phyloP scores from a whole-genome alignment of 1,140 invertebrate genomes.

The Ganaspis sp. region DNA sequence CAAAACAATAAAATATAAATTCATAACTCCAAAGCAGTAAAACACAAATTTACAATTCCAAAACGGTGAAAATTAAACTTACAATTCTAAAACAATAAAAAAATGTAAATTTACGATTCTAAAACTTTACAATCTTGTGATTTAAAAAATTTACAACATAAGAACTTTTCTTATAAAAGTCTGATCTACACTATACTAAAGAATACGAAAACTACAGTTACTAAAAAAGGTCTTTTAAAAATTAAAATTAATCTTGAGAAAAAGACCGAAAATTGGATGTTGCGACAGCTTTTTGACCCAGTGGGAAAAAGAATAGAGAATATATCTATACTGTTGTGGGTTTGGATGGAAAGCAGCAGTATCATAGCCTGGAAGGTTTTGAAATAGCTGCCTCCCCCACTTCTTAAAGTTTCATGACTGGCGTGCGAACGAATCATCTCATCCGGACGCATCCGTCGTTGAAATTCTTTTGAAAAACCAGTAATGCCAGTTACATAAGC shows the following conservation, averaged over 20 bases:
- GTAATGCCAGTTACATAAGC: not conserved
- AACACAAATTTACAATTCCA: too few species aligned
- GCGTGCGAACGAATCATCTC: not conserved
- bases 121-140: not conserved
- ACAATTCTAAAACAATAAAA: too few species aligned
- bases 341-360: conserved; percentile 63
- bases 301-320: not conserved
- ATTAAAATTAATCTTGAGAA: not conserved
- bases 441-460: conserved; percentile 7
- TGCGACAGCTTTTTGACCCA: not conserved
- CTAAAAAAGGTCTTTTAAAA: not conserved
- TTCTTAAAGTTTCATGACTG: not conserved
- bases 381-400: conserved; percentile 59
- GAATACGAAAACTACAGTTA: not conserved
- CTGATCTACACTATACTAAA: too few species aligned
- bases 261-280: not conserved
- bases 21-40: too few species aligned
- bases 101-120: too few species aligned
- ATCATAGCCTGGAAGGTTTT: conserved; percentile 67
- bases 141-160: too few species aligned
- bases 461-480: conserved; percentile 27
- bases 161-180: too few species aligned
- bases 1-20: too few species aligned
- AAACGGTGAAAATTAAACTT: too few species aligned
- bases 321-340: not conserved